These are phyloP conservation scores for Heterodera carotae DNA, from an alignment of 1,140 invertebrate genomes.

Conservation along the genomic window DNA sequence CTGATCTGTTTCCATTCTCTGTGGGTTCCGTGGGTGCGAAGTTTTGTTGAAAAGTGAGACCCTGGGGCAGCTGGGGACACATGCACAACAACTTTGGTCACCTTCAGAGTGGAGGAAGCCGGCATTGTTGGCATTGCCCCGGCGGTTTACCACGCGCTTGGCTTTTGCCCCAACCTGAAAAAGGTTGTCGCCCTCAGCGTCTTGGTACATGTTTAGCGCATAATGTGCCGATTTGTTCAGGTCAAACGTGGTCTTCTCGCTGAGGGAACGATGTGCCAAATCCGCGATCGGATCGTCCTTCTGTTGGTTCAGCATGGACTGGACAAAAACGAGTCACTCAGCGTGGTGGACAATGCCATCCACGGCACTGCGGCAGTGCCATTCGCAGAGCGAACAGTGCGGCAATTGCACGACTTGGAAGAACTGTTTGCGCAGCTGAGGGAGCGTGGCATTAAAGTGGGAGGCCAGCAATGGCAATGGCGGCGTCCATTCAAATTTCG, in stretches of 20 bases:
- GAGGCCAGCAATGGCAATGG: background rate
- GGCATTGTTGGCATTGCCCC: slow-evolving; percentile 47
- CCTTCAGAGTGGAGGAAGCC: slow-evolving; percentile 49
- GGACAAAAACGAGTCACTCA: slow-evolving; percentile 42
- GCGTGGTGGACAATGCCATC: slow-evolving; percentile 41
- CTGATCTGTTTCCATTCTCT: slow-evolving; percentile 69
- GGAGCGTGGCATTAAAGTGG: slow-evolving; percentile 65
- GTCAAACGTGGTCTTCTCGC: slow-evolving; percentile 68
- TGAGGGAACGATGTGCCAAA: slow-evolving; percentile 67
- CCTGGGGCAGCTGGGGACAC: background rate
- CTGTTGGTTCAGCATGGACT: slow-evolving; percentile 66
- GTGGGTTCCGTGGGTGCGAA: slow-evolving; percentile 68
- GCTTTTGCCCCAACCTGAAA: slow-evolving; percentile 65
- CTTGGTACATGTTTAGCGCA: slow-evolving; percentile 5
- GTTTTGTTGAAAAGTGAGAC: slow-evolving; percentile 62
- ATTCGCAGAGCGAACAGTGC: background rate
- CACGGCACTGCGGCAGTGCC: background rate
- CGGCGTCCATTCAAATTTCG: no score
- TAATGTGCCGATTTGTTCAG: slow-evolving; percentile 43
- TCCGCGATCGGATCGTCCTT: slow-evolving; percentile 62
- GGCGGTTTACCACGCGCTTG: slow-evolving; percentile 67
- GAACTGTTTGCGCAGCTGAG: slow-evolving; percentile 67
- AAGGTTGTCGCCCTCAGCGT: slow-evolving; percentile 41
- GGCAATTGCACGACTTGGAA: slow-evolving; percentile 66
- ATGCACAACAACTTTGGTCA: slow-evolving; percentile 18